Conservation (phyloP, 1,140 invertebrate species). For the Zaprionus ornatus region DNA sequence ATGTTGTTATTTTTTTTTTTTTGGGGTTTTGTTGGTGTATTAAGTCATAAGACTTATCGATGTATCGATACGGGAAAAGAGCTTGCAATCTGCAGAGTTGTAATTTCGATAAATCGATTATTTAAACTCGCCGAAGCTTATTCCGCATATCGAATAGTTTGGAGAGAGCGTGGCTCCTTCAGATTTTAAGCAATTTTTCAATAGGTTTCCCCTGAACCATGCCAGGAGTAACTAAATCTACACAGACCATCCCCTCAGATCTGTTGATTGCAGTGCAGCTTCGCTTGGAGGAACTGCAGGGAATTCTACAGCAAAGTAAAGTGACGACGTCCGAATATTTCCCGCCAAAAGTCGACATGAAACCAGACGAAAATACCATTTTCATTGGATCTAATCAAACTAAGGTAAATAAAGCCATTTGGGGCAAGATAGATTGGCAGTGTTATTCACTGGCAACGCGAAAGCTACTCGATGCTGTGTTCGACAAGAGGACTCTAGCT, state of each 20-base stretch:
- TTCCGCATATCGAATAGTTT: neutral
- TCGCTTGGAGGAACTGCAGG: slow-evolving; percentile 7
- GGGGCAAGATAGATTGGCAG: slow-evolving; percentile 1
- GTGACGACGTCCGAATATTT: neutral
- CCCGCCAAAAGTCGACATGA: neutral
- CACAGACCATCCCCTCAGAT: slow-evolving; percentile 1
- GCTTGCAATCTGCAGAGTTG: neutral
- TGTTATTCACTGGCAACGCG: slow-evolving; percentile 22
- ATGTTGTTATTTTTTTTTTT: neutral
- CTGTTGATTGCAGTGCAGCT: neutral
- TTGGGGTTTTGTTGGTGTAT: too few relatives aligned
- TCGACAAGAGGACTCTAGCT: slow-evolving; percentile 26
- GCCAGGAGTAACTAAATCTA: neutral
- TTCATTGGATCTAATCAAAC: slow-evolving; percentile 10
- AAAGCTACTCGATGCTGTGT: slow-evolving; percentile 11
- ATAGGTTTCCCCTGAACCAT: neutral
- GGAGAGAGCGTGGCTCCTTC: neutral
- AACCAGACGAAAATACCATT: neutral
- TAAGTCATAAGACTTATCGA: slow-evolving; percentile 1
- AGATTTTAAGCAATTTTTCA: neutral
- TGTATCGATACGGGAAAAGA: neutral
- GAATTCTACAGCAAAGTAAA: neutral
- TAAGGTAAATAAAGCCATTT: neutral
- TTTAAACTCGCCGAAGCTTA: neutral
- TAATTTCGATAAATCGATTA: neutral